A percentile compares a stretch with the other conserved stretches of the same genome.
phyloP scores from a whole-genome alignment of 2,797 vertebrate genomes.

The Cygnus olor region DNA sequence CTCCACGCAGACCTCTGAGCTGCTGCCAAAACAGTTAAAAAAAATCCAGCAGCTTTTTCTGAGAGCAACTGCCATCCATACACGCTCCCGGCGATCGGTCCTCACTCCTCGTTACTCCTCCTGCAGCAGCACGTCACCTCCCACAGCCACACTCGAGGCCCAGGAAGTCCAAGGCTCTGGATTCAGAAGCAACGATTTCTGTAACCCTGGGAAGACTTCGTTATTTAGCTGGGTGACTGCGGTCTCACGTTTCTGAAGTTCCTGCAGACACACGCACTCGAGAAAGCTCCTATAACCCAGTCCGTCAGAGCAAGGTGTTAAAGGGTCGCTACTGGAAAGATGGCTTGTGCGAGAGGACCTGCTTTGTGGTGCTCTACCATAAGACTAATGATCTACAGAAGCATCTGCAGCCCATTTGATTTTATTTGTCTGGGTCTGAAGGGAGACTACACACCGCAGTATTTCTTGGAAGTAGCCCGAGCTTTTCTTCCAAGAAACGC shows the following conservation, averaged over 20 bases:
- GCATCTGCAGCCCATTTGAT: neutral
- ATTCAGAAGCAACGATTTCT: neutral
- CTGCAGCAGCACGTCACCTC: neutral
- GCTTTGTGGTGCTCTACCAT: rapidly evolving
- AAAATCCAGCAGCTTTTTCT: neutral
- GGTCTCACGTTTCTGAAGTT: neutral
- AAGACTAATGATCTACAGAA: neutral
- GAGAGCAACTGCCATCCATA: neutral
- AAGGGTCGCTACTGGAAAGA: neutral
- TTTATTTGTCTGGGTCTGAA: neutral
- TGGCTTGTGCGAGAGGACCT: neutral
- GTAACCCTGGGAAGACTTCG: neutral
- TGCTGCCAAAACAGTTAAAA: conserved; percentile 32
- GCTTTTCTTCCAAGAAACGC: neutral
- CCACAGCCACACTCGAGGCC: neutral
- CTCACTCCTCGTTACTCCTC: neutral
- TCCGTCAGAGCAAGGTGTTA: neutral
- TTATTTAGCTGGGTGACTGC: neutral
- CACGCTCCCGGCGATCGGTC: neutral
- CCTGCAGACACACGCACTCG: neutral
- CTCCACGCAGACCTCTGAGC: conserved; percentile 37
- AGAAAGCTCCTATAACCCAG: neutral
- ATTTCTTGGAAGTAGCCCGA: neutral
- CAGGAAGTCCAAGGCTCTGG: neutral
- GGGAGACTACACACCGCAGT: neutral